These are phyloP conservation scores for Dryococelus australis DNA, from an alignment of 2,888 invertebrate species.

Conservation along the genomic window DNA sequence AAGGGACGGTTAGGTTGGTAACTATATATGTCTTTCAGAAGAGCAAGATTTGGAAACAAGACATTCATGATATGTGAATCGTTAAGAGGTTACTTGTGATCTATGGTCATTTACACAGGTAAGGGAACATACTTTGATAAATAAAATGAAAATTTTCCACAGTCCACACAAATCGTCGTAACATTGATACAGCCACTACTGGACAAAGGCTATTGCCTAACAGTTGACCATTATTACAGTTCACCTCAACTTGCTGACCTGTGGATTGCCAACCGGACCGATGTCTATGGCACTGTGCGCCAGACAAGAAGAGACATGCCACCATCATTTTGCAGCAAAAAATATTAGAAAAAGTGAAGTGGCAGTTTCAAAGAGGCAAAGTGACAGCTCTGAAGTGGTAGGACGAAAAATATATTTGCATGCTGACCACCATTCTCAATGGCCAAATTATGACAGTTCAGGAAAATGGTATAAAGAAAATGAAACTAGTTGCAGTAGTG, in stretches of 20 bases:
- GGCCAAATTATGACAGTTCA: neutral
- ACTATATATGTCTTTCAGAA: no score
- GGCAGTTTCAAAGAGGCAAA: neutral
- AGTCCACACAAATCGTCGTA: neutral
- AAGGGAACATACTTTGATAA: neutral
- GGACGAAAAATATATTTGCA: no score
- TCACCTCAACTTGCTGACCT: neutral
- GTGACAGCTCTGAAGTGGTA: neutral
- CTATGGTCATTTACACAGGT: neutral
- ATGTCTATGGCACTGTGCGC: no score
- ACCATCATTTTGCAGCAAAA: neutral
- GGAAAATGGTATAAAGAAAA: neutral
- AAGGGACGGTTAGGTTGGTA: no score
- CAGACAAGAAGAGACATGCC: constrained; percentile 25
- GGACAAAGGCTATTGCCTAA: neutral
- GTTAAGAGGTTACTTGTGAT: neutral
- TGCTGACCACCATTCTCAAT: neutral
- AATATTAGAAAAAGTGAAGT: neutral
- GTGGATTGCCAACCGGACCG: neutral
- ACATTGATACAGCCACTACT: neutral
- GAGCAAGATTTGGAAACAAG: no score
- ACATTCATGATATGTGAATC: neutral
- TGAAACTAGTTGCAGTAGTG: neutral
- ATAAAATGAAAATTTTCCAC: neutral
- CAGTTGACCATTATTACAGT: constrained; percentile 20